Conservation (phyloP, 2,888 invertebrate genomes). For the Aspidiotus rigidus region DNA sequence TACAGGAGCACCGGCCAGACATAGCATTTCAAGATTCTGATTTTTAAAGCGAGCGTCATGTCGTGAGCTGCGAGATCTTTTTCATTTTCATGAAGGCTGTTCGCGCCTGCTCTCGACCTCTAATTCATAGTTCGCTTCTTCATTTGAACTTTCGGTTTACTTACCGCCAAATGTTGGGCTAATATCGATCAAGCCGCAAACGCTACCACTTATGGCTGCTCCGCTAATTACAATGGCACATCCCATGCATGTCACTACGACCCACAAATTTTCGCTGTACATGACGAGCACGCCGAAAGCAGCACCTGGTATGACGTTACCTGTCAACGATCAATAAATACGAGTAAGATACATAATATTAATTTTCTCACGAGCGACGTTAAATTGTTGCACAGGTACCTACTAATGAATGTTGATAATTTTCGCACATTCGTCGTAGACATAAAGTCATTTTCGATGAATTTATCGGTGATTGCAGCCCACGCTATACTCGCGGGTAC, state of each 20-base stretch:
- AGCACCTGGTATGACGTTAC: constrained; percentile 53
- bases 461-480: constrained; percentile 47
- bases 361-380: too few relatives aligned
- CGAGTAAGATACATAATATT: too few relatives aligned
- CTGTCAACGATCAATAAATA: constrained; percentile 40
- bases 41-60: too few relatives aligned
- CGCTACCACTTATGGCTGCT: constrained; percentile 56
- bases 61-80: too few relatives aligned
- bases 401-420: constrained; percentile 52
- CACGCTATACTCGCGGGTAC: constrained; percentile 37
- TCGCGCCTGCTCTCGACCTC: too few relatives aligned
- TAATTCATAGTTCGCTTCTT: too few relatives aligned
- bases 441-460: constrained; percentile 51
- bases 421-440: constrained; percentile 55
- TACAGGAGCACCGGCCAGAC: too few relatives aligned
- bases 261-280: constrained; percentile 50
- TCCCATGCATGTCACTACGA: too few relatives aligned
- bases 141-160: not conserved
- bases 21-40: too few relatives aligned
- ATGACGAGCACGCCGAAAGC: constrained; percentile 54
- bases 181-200: constrained; percentile 58
- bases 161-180: constrained; percentile 45
- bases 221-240: constrained; percentile 42
- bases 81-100: too few relatives aligned
- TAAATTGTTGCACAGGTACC: constrained; percentile 40